These are phyloP conservation scores for Corythoichthys haematopterus DNA, from an alignment of 2,113 vertebrate species.

Conservation along the genomic window DNA sequence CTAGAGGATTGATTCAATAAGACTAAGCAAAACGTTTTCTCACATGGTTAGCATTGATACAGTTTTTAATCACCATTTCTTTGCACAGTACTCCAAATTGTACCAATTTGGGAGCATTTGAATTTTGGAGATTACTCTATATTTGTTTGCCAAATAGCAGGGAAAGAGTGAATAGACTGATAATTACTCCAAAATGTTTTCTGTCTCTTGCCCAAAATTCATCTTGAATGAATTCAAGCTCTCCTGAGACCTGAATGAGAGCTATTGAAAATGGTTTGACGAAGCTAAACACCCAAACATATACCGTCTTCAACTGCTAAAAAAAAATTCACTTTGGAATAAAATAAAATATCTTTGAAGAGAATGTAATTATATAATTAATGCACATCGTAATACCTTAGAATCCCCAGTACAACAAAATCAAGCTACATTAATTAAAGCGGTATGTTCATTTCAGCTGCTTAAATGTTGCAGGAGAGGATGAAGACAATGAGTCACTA, in stretches of 20 bases:
- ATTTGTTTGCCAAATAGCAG: too few species aligned
- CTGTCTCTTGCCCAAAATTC: background rate
- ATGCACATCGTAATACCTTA: background rate
- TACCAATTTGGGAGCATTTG: too few species aligned
- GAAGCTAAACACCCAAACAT: background rate
- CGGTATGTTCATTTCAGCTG: slow-evolving; percentile 1
- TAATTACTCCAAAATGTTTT: too few species aligned
- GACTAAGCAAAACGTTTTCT: too few species aligned
- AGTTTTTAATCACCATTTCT: too few species aligned
- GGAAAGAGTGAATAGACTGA: background rate
- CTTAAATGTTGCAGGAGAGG: background rate
- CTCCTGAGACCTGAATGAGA: background rate
- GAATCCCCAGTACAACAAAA: background rate
- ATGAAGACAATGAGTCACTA: slow-evolving; percentile 12
- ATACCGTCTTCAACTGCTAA: background rate
- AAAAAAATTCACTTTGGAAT: background rate
- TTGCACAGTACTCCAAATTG: too few species aligned
- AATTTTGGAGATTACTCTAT: too few species aligned
- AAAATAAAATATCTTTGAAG: background rate
- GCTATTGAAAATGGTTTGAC: background rate
- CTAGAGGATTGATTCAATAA: too few species aligned
- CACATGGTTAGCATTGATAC: too few species aligned
- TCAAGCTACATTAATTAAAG: background rate
- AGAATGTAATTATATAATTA: background rate
- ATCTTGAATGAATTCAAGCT: background rate